Evolutionary conservation across 2,888 invertebrate genomes (phyloP).

Genomic region (Scaptomyza cyrtandrae): DNA sequence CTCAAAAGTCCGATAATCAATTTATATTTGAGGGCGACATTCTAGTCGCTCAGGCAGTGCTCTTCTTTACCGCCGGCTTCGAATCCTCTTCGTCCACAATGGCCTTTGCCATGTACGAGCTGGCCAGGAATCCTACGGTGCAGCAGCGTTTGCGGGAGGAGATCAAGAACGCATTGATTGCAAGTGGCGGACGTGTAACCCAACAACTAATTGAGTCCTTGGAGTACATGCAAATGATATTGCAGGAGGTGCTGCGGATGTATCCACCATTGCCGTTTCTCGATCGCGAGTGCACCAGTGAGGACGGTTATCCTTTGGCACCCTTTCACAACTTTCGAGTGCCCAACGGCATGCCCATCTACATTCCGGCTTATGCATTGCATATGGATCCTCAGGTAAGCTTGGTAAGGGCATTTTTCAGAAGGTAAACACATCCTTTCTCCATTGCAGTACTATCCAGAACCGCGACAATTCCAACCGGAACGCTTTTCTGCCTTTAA

Average conservation of each 20-base stretch:
- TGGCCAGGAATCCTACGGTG: constrained; percentile 83
- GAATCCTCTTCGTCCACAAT: constrained; percentile 84
- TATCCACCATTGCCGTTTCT: constrained; percentile 84
- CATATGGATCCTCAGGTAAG: constrained; percentile 83
- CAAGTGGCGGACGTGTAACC: constrained; percentile 82
- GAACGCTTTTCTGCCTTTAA: constrained; percentile 83
- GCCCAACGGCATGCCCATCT: constrained; percentile 81
- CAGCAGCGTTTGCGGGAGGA: constrained; percentile 84
- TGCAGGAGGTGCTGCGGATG: constrained; percentile 81
- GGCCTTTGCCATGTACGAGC: constrained; percentile 84
- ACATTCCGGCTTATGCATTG: constrained; percentile 81
- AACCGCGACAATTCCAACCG: constrained; percentile 83
- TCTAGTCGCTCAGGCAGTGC: constrained; percentile 83
- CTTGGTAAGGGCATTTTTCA: no score
- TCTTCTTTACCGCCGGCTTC: constrained; percentile 84
- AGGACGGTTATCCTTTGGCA: constrained; percentile 67
- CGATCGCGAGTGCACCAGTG: constrained; percentile 81
- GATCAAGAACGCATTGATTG: constrained; percentile 81
- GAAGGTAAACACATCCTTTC: background rate
- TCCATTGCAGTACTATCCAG: constrained; percentile 77
- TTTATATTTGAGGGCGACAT: constrained; percentile 82
- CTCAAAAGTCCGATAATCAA: constrained; percentile 57
- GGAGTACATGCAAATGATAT: constrained; percentile 85
- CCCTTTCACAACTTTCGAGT: constrained; percentile 76
- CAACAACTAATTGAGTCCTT: constrained; percentile 84